Evolutionary conservation across 2,113 vertebrate genomes (phyloP).

Genomic region (Datnioides undecimradiatus): DNA sequence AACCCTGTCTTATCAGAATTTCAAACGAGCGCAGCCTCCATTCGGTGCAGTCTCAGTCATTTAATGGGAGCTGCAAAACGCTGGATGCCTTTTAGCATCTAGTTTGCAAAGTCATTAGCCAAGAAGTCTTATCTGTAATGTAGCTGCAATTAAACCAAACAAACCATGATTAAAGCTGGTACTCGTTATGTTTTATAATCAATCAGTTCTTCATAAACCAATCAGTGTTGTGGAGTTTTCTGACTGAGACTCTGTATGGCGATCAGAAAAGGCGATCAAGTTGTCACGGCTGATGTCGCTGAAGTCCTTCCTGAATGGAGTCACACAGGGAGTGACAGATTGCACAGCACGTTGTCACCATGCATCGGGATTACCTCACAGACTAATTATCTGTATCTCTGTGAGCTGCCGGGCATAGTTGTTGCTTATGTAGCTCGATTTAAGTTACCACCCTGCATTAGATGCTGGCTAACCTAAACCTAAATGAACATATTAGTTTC

Average conservation of each 20-base stretch:
- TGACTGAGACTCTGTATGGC: not conserved
- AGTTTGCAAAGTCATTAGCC: not conserved
- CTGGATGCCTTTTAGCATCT: not conserved
- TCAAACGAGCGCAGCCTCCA: no score
- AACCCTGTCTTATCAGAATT: not conserved
- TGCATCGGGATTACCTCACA: no score
- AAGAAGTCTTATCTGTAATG: not conserved
- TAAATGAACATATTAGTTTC: no score
- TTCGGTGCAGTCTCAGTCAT: not conserved
- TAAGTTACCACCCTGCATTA: no score
- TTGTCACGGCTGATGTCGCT: not conserved
- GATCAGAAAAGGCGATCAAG: not conserved
- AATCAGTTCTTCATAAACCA: not conserved
- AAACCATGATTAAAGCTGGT: not conserved
- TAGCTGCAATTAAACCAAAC: conserved; percentile 10
- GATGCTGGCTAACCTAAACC: not conserved
- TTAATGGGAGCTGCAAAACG: not conserved
- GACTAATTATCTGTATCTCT: no score
- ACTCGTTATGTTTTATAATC: not conserved
- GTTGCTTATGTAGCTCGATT: no score
- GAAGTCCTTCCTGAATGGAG: not conserved
- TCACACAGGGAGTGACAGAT: not conserved
- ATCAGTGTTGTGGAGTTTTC: not conserved
- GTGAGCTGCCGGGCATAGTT: no score
- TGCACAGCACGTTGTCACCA: not conserved